Base-by-base conservation (phyloP, 2,113 vertebrate genomes). In the Cynocephalus volans region DNA sequence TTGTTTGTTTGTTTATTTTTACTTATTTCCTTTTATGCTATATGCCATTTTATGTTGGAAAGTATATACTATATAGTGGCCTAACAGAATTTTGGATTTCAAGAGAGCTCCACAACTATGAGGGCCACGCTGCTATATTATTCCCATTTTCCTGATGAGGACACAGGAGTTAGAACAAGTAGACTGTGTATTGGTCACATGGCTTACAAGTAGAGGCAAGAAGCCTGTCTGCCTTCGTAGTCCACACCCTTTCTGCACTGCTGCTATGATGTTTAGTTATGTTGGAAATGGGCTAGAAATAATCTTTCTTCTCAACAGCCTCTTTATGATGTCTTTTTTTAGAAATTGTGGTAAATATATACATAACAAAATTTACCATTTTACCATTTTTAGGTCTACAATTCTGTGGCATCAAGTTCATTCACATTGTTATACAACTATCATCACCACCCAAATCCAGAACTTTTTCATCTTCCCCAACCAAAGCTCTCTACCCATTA, bases 61-160 rank as follows among this genome's bases (percentile, higher is more conserved):
- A 89, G 36, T 69, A 21, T 31, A 65, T 11, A 2, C 33, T 65
- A 33, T 65, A 33, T 3, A 72, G 18, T 67, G 10, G 8, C 60
- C 17, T 88, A 77, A 70, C 8, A 60, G 48, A 64, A 77, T 85
- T 85, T 89, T 93, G 79, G 48, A 77, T 77, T 75, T 91, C 23
- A 72, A 72, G 31, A 72, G 90, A 60, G 45, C 28, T 62, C 8
- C 23, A 26, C 18, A 81, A 82, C 56, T n/a, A 23, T 41, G 52
- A 86, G 67, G 92, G 60, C 9, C 60, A 36, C 69, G 21, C 45
- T 81, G 15, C 11, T 92, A 79, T 36, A 36, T 85, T 60, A 56
- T 54, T 73, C 36, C 24, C 45, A 80, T 58, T 96, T 81, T 88
- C 18, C 0, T 62, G n/a, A 84, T 79, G 60, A 92, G 21, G 56